Evolutionary conservation across 1,140 invertebrate genomes (phyloP), one percentile per base, ranked within the genome.

Genomic region (Drosophila erecta): DNA sequence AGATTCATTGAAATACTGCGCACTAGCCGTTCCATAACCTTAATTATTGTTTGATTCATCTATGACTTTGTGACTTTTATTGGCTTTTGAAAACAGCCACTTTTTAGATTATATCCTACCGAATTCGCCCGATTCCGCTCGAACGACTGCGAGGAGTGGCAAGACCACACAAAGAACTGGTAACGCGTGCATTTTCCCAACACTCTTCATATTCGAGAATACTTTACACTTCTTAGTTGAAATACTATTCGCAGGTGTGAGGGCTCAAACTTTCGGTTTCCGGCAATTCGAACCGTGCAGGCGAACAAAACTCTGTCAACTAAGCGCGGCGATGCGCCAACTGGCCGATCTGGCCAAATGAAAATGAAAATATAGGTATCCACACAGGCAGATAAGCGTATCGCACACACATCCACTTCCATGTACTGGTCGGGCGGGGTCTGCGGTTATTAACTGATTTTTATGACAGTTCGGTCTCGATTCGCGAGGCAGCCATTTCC

Each of bases 401-500:
- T 27, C 20, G 49, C 37, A 44, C 33, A 60, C 47, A 60, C 12
- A 51, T 15, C 6, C 24, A 17, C 24, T 44, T 40, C 10, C 55
- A 47, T 73, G 24, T 46, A 73, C 43, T 64, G 17, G 49, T 50
- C 50, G 27, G 27, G 46, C 61, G 60, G 41, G 60, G 56, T 69
- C 50, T 74, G 72, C 62, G 74, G 74, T 76, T 76, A 79, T 79
- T 83, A 83, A 79, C 72, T 84, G 81, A 85, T 79, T 76, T 79
- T 72, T 85, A 79, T 87, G 76, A 83, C 76, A 70, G 71, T 83
- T 83, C 81, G 84, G 79, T 87, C 83, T 87, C 79, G 57, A 86
- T 86, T 85, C 73, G 76, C 76, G 65, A 84, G 17, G 17, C 17
- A 17, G 17, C 80, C 57, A 76, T 85, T 84, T 81, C 60, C 81